Conservation (phyloP, 2,888 invertebrate genomes). For the Trissolcus brochymenae region DNA sequence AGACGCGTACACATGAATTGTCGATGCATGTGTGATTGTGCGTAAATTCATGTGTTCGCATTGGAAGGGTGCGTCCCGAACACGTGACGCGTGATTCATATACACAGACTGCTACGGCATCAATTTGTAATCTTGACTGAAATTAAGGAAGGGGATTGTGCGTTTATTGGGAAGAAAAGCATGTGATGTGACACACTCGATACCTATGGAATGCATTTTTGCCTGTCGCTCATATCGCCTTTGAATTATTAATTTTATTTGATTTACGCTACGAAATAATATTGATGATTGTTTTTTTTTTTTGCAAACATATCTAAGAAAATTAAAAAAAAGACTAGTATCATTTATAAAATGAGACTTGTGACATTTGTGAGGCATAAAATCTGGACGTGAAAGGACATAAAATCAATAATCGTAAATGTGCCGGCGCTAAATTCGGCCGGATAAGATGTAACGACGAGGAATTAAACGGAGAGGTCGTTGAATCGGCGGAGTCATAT, state of each 20-base stretch:
- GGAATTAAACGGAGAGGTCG: constrained; percentile 28
- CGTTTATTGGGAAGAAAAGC: constrained; percentile 68
- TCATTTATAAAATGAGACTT: neutral
- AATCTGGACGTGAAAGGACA: neutral
- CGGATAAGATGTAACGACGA: constrained; percentile 22
- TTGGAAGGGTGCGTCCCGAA: constrained; percentile 75
- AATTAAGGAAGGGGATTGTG: constrained; percentile 57
- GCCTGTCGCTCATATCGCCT: neutral
- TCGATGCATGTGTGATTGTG: constrained; percentile 38
- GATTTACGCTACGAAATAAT: constrained; percentile 24
- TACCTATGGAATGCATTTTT: constrained; percentile 43
- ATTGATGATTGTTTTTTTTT: constrained; percentile 6
- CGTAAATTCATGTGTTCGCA: constrained; percentile 50
- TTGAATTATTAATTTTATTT: constrained; percentile 24
- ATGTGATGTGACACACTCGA: constrained; percentile 60
- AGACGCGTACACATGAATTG: constrained; percentile 28
- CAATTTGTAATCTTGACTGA: constrained; percentile 75
- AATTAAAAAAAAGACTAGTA: too few species aligned
- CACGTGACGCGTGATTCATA: constrained; percentile 77
- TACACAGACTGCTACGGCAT: constrained; percentile 75
- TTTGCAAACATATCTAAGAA: too few species aligned
- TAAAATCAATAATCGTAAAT: neutral
- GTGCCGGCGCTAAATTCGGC: neutral
- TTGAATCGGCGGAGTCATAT: constrained; percentile 40
- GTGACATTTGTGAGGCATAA: neutral